These are phyloP conservation scores for Cancer borealis DNA, from an alignment of 2,888 invertebrate species.

Conservation along the genomic window DNA sequence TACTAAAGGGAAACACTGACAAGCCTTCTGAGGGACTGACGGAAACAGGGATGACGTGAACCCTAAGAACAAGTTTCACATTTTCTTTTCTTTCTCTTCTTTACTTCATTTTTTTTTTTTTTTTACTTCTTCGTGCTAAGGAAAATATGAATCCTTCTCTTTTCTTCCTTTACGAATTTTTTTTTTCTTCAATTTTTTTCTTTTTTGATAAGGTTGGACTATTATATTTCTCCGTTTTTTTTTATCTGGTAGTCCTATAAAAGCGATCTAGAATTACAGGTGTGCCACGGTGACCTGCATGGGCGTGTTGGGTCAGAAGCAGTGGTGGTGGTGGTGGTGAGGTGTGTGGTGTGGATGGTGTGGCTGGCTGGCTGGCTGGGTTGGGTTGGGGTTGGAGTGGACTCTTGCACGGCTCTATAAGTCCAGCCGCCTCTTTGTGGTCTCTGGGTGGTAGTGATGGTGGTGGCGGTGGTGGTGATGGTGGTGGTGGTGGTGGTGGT, in stretches of 20 bases:
- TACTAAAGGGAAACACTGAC: not conserved
- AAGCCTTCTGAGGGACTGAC: not conserved
- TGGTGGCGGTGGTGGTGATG: too few species aligned
- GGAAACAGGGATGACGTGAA: not conserved
- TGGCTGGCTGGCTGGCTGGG: too few species aligned
- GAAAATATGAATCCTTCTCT: not conserved
- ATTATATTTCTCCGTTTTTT: not conserved
- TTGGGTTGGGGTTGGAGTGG: too few species aligned
- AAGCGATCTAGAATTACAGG: not conserved
- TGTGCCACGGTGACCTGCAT: slow-evolving; percentile 18
- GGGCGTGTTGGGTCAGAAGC: not conserved
- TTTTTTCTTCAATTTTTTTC: not conserved
- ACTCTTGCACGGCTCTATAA: too few species aligned
- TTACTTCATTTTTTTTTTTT: not conserved
- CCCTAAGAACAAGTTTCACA: not conserved
- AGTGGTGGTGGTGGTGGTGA: not conserved
- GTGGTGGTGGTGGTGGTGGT: too few species aligned
- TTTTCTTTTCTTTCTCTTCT: not conserved
- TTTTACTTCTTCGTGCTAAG: not conserved
- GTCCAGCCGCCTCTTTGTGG: too few species aligned
- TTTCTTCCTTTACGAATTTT: too few species aligned
- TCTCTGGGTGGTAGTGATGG: too few species aligned
- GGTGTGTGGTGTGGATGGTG: not conserved
- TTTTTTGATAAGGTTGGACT: not conserved
- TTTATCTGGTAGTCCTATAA: not conserved